These are phyloP conservation scores for Campodea augens DNA, from an alignment of 1,140 invertebrate species.

Conservation along the genomic window DNA sequence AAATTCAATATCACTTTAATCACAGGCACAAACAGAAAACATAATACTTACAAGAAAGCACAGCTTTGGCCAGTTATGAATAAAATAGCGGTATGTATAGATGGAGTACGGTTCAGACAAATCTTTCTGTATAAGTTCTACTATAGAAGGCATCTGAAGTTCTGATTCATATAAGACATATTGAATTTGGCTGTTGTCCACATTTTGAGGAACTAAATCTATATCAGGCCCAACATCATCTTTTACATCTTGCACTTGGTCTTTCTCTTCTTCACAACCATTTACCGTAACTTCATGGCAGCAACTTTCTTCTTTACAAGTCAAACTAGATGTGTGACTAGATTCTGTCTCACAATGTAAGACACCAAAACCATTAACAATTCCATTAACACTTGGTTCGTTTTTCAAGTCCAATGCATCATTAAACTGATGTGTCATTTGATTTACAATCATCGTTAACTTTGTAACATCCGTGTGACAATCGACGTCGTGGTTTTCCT, in stretches of 20 bases:
- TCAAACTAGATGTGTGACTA: conserved; percentile 4
- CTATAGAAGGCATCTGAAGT: conserved; percentile 86
- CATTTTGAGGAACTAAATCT: too few relatives aligned
- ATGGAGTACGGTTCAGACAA: conserved; percentile 99
- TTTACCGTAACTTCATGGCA: conserved; percentile 3
- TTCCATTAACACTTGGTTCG: conserved; percentile 9
- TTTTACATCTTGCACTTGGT: too few relatives aligned
- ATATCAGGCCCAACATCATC: too few relatives aligned
- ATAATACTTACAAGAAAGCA: conserved; percentile 91
- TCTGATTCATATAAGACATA: conserved; percentile 72
- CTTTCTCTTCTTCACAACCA: not conserved
- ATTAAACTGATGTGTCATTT: too few relatives aligned
- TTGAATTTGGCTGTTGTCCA: conserved; percentile 21
- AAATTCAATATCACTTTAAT: too few relatives aligned
- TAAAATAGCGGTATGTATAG: conserved; percentile 99
- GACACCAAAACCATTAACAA: conserved; percentile 11
- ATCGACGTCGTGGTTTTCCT: too few relatives aligned
- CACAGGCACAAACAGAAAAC: too few relatives aligned
- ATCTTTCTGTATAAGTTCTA: conserved; percentile 96
- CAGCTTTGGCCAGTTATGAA: conserved; percentile 98
- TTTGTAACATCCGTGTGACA: too few relatives aligned
- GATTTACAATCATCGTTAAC: too few relatives aligned
- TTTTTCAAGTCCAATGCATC: conserved; percentile 8
- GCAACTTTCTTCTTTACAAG: conserved; percentile 2
- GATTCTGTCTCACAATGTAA: not conserved